Percentiles rank a stretch among this genome's conserved stretches.
Conservation (phyloP, 2,797 vertebrate genomes). For the Muscicapa striata region DNA sequence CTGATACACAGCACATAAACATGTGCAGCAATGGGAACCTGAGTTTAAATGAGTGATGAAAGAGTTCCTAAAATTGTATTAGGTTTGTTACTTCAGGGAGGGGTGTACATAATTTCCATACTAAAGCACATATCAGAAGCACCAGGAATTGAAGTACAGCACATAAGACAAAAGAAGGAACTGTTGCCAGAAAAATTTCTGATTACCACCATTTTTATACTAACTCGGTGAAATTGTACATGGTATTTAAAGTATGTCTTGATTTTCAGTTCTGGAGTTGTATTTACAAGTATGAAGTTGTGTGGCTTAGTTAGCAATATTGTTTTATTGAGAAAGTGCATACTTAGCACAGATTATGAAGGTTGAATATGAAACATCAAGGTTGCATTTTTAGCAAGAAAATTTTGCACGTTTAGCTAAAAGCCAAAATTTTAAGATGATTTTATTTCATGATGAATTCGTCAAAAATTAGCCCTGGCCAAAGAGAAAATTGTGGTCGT, state of each 20-base stretch:
- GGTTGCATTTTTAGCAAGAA: background rate
- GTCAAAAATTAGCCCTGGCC: background rate
- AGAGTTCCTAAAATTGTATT: background rate
- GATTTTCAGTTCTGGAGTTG: constrained; percentile 2
- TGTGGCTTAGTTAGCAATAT: constrained; percentile 7
- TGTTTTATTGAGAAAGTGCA: background rate
- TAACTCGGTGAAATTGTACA: background rate
- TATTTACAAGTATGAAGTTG: background rate
- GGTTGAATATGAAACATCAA: background rate
- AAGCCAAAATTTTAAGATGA: background rate
- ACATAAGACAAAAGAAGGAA: background rate
- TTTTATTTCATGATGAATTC: background rate
- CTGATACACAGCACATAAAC: background rate
- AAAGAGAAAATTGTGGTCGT: background rate
- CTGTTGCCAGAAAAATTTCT: background rate
- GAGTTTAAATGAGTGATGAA: background rate
- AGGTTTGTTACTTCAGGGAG: background rate
- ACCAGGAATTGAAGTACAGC: background rate
- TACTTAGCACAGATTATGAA: background rate
- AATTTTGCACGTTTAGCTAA: background rate
- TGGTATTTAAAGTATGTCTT: background rate
- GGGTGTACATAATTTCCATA: background rate
- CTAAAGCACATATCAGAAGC: background rate
- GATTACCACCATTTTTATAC: background rate
- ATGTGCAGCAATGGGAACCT: background rate